phyloP scores from a whole-genome alignment of 2,888 invertebrate species.

The Drosophila parthenogenetica region DNA sequence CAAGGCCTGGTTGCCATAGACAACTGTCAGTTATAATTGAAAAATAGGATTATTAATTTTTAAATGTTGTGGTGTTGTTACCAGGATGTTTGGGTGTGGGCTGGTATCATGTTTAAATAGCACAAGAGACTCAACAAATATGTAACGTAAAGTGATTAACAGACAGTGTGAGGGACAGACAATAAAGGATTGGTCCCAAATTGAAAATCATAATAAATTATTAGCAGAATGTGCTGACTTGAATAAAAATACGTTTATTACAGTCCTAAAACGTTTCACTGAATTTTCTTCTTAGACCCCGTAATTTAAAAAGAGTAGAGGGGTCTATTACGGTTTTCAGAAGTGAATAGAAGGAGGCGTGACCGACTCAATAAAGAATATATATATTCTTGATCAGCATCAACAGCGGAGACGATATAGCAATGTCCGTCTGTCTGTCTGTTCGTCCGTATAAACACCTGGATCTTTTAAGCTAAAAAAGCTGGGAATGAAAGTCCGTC shows the following conservation, averaged over 20 bases:
- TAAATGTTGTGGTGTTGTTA: slow-evolving; percentile 57
- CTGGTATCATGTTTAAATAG: slow-evolving; percentile 53
- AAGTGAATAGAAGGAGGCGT: no score
- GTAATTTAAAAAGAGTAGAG: no score
- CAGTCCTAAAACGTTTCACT: neutral
- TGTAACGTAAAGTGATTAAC: slow-evolving; percentile 75
- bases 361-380: no score
- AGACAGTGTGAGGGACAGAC: slow-evolving; percentile 36
- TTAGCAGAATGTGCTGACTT: no score
- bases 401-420: no score
- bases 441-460: no score
- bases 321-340: no score
- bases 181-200: slow-evolving; percentile 18
- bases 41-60: slow-evolving; percentile 81
- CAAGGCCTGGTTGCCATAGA: slow-evolving; percentile 73
- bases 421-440: no score
- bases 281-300: neutral
- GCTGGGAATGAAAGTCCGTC: no score
- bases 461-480: no score
- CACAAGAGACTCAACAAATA: slow-evolving; percentile 59
- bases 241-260: neutral
- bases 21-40: slow-evolving; percentile 82
- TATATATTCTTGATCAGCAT: no score
- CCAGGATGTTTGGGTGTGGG: neutral
- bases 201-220: slow-evolving; percentile 6